Evolutionary conservation across 2,888 invertebrate species (phyloP).

Genomic region (Iphiclides podalirius): DNA sequence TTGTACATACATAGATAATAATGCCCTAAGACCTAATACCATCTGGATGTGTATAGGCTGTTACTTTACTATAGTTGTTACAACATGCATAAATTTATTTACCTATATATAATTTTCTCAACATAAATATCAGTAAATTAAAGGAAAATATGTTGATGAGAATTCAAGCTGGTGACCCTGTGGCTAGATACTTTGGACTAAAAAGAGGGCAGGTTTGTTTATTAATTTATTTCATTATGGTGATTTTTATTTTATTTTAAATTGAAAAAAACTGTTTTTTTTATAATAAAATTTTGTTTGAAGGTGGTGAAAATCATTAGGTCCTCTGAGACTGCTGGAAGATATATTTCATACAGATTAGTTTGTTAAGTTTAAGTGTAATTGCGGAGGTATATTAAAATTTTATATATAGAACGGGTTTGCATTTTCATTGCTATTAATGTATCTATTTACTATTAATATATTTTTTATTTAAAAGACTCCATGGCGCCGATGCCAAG

Average conservation of each 20-base stretch:
- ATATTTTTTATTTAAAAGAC: no score
- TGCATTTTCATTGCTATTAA: no score
- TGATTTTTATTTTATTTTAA: conserved; percentile 1
- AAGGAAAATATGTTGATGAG: conserved; percentile 99
- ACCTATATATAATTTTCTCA: no score
- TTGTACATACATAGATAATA: no score
- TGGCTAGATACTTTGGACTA: conserved; percentile 98
- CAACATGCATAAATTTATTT: no score
- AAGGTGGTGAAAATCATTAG: conserved; percentile 98
- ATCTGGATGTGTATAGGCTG: no score
- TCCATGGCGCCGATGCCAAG: no score
- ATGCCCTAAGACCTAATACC: no score
- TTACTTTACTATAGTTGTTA: no score
- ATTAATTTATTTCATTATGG: neutral
- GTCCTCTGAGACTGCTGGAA: conserved; percentile 98
- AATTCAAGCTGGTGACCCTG: conserved; percentile 99
- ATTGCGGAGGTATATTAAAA: conserved; percentile 28
- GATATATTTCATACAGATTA: conserved; percentile 98
- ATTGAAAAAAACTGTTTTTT: no score
- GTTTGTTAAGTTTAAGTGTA: conserved; percentile 81
- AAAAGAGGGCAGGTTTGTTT: conserved; percentile 94
- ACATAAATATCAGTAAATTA: conserved; percentile 84
- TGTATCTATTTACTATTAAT: no score
- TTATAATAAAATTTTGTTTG: conserved; percentile 39
- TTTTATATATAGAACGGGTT: conserved; percentile 21